phyloP scores from a whole-genome alignment of 2,888 invertebrate genomes.

The Nomada goodeniana region DNA sequence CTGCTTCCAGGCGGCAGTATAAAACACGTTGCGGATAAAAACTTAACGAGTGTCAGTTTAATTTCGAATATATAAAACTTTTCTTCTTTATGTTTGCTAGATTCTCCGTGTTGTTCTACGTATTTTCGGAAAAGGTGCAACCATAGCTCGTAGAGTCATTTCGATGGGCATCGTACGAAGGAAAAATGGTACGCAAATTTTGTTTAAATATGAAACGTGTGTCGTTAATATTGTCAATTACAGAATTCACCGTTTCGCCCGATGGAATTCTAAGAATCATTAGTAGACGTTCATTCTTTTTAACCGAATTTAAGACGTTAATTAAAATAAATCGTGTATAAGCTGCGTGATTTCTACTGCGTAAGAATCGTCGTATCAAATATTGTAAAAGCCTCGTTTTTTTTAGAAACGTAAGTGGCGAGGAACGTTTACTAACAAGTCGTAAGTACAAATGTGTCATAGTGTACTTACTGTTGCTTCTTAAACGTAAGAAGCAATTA shows the following conservation, averaged over 20 bases:
- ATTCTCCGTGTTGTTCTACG: constrained; percentile 20
- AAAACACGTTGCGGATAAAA: constrained; percentile 34
- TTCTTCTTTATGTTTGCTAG: not conserved
- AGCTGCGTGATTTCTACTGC: constrained; percentile 1
- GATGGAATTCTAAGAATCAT: not conserved
- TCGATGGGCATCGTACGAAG: constrained; percentile 61
- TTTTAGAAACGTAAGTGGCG: constrained; percentile 35
- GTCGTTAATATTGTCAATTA: not conserved
- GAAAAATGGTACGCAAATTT: not conserved
- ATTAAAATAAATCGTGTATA: constrained; percentile 2
- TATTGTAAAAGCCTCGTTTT: constrained; percentile 24
- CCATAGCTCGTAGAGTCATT: constrained; percentile 60
- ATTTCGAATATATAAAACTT: constrained; percentile 17
- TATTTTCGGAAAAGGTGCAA: constrained; percentile 44
- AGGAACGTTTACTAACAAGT: constrained; percentile 62
- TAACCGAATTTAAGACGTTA: not conserved
- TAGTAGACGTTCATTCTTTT: not conserved
- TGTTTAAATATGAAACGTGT: no score
- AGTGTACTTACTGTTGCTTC: constrained; percentile 17
- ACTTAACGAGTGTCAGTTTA: constrained; percentile 10
- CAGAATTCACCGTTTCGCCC: not conserved
- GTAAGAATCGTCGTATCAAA: constrained; percentile 19
- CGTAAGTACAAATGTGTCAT: constrained; percentile 65
- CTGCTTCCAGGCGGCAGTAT: constrained; percentile 23
- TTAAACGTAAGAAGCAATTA: constrained; percentile 39